phyloP scores from a whole-genome alignment of 2,888 invertebrate species.

The Chrysolina oricalcia region DNA sequence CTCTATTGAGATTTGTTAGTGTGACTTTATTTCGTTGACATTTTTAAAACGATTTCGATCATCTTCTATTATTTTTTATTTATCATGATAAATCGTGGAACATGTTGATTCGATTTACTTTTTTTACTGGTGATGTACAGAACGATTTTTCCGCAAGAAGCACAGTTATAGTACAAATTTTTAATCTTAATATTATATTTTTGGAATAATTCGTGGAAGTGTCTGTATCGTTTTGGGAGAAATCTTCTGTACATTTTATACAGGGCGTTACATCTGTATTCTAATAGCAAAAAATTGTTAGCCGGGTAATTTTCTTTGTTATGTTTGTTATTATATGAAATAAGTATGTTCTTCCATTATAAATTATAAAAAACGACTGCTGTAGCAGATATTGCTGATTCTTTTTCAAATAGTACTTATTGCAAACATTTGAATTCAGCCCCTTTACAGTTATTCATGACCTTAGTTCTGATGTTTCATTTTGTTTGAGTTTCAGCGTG shows the following conservation, averaged over 20 bases:
- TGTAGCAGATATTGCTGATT: too few species aligned
- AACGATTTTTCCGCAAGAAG: conserved; percentile 5
- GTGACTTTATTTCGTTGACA: neutral
- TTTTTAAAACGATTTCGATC: neutral
- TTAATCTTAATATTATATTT: conserved; percentile 15
- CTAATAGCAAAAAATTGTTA: neutral
- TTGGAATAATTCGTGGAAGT: neutral
- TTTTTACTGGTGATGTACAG: conserved; percentile 6
- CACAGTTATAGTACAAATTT: conserved; percentile 12
- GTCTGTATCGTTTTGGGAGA: neutral
- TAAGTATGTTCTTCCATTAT: neutral
- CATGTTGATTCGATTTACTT: neutral
- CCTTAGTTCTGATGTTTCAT: too few species aligned
- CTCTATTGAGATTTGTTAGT: too few species aligned
- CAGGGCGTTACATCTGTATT: conserved; percentile 13
- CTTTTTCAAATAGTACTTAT: too few species aligned
- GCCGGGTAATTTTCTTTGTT: neutral
- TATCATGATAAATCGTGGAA: neutral
- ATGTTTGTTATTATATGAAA: neutral
- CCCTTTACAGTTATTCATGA: too few species aligned
- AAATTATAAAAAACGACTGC: too few species aligned
- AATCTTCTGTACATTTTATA: conserved; percentile 18
- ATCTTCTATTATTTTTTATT: neutral
- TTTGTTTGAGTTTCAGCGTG: too few species aligned
- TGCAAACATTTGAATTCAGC: too few species aligned